These are phyloP conservation scores for Poecilia wingei DNA, from an alignment of 2,797 vertebrate species.

Conservation along the genomic window DNA sequence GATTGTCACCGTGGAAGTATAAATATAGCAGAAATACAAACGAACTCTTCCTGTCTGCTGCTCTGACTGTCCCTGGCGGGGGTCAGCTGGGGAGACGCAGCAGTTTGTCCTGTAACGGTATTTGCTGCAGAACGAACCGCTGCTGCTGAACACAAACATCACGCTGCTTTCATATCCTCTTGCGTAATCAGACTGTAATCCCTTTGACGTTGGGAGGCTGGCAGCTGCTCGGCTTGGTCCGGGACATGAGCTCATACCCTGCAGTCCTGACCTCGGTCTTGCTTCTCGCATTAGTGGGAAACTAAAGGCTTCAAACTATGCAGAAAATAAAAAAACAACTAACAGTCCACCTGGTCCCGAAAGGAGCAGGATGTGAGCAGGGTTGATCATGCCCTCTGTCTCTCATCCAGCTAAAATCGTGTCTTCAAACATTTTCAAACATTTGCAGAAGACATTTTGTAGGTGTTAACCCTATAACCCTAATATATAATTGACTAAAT, in stretches of 20 bases:
- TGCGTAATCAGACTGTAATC: constrained; percentile 65
- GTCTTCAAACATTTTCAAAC: background rate
- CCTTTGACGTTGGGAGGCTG: constrained; percentile 40
- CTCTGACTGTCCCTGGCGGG: constrained; percentile 17
- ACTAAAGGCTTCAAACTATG: background rate
- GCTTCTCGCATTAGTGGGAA: background rate
- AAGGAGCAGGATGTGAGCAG: constrained; percentile 4
- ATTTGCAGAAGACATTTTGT: background rate
- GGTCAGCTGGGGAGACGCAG: constrained; percentile 12
- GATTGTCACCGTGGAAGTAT: background rate
- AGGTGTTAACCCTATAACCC: no score
- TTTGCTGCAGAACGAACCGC: constrained; percentile 20
- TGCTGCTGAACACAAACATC: constrained; percentile 20
- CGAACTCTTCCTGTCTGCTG: constrained; percentile 14
- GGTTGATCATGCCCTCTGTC: constrained; percentile 18
- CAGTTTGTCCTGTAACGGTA: constrained; percentile 19
- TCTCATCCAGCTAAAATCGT: constrained; percentile 14
- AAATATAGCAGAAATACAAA: background rate
- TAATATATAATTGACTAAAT: background rate
- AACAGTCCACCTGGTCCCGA: constrained; percentile 8
- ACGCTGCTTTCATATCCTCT: constrained; percentile 46
- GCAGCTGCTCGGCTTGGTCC: constrained; percentile 57
- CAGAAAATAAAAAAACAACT: background rate
- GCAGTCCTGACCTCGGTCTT: background rate
- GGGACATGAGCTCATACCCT: constrained; percentile 19